These are phyloP conservation scores for Diadumene lineata DNA, from an alignment of 92 coral and sea anemone species.

Conservation along the genomic window DNA sequence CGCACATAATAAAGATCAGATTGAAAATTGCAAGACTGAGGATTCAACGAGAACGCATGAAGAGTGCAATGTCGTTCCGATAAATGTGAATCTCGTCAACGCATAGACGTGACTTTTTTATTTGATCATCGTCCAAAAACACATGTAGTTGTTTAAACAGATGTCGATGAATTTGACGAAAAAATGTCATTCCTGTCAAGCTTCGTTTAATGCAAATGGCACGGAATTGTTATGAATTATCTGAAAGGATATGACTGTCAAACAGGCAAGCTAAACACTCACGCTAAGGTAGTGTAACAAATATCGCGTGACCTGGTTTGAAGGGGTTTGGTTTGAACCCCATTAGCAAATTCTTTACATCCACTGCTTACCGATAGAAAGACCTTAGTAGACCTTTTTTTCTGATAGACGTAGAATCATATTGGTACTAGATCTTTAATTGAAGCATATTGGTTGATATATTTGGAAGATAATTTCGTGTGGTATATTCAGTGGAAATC, in stretches of 20 bases:
- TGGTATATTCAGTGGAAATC: too few species aligned
- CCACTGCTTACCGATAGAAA: neutral
- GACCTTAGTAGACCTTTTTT: too few species aligned
- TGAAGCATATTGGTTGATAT: too few species aligned
- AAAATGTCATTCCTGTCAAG: neutral
- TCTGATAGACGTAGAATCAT: too few species aligned
- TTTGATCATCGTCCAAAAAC: neutral
- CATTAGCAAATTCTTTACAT: neutral
- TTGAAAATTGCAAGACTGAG: too few species aligned
- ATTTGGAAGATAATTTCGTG: too few species aligned
- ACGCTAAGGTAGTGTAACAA: neutral
- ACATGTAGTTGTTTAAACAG: neutral
- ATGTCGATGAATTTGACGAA: neutral
- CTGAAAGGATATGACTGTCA: neutral
- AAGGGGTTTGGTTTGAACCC: too few species aligned
- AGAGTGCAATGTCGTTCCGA: neutral
- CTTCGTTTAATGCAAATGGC: too few species aligned
- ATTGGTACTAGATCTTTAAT: too few species aligned
- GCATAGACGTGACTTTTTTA: neutral
- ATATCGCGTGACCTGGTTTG: neutral
- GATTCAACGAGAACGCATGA: too few species aligned
- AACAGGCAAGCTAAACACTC: neutral
- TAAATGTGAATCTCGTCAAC: neutral
- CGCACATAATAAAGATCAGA: too few species aligned
- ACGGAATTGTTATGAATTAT: too few species aligned